A percentile compares a stretch with the other conserved stretches of the same genome.
These are phyloP conservation scores for Phymastichus coffea DNA, from an alignment of 1,140 invertebrate species.

Conservation along the genomic window DNA sequence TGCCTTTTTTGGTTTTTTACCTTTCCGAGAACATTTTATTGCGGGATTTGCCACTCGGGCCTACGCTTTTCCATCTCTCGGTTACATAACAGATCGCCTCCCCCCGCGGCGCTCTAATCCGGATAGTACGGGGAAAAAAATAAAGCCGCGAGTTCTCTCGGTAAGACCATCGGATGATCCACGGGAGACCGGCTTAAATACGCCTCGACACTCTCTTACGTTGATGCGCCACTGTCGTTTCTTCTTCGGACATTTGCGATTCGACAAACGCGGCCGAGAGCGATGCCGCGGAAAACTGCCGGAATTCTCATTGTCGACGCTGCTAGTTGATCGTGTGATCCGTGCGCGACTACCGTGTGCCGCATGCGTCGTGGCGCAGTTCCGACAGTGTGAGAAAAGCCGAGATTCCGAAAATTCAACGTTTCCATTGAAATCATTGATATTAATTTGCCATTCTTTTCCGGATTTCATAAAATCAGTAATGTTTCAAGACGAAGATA, in stretches of 20 bases:
- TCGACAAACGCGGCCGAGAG: not conserved
- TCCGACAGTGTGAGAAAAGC: not conserved
- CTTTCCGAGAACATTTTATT: too few species aligned
- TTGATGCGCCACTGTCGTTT: too few species aligned
- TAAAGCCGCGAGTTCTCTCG: slow-evolving; percentile 12
- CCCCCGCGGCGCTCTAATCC: slow-evolving; percentile 24
- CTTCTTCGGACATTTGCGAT: slow-evolving; percentile 7
- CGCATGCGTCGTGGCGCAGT: not conserved
- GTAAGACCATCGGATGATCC: slow-evolving; percentile 26
- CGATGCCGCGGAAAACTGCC: slow-evolving; percentile 11
- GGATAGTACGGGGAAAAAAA: slow-evolving; percentile 35
- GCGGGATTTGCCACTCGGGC: too few species aligned
- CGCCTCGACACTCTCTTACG: slow-evolving; percentile 37
- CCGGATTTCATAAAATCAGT: too few species aligned
- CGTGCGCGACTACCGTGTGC: too few species aligned
- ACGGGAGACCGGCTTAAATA: slow-evolving; percentile 26
- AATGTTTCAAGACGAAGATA: not conserved
- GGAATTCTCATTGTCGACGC: slow-evolving; percentile 21
- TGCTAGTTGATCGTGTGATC: too few species aligned
- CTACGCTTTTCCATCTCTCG: not conserved
- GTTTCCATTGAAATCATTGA: not conserved
- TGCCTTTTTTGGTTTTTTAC: too few species aligned
- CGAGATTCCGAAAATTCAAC: not conserved
- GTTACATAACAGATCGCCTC: slow-evolving; percentile 2
- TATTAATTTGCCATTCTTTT: not conserved